These are phyloP conservation scores for Takifugu flavidus DNA, from an alignment of 2,113 vertebrate species.

Conservation along the genomic window DNA sequence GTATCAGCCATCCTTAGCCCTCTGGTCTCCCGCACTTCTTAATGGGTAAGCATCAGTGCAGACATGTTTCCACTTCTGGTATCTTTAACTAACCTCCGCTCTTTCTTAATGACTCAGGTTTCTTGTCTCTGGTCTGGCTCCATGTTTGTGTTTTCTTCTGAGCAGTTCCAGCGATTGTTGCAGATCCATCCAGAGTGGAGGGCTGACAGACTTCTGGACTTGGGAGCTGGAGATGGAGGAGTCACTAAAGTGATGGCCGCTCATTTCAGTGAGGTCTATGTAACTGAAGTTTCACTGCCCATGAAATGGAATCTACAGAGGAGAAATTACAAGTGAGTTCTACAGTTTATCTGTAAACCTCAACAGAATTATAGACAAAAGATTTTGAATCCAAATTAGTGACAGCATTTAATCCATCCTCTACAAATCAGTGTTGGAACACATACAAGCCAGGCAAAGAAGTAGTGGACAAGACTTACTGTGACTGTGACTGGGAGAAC, in stretches of 20 bases:
- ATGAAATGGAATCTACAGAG: conserved; percentile 98
- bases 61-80: fast-evolving
- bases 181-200: conserved; percentile 87
- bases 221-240: conserved; percentile 95
- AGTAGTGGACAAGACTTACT: no score
- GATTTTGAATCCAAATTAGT: no score
- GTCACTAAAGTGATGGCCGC: conserved; percentile 92
- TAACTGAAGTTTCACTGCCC: conserved; percentile 90
- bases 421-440: no score
- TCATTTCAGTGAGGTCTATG: conserved; percentile 91
- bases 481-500: no score
- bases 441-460: no score
- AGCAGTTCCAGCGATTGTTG: conserved; percentile 90
- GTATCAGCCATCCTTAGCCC: conserved; percentile 91
- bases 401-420: no score
- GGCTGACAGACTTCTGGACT: conserved; percentile 86
- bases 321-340: conserved; percentile 86
- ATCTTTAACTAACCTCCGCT: no score
- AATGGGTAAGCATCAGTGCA: conserved; percentile 85
- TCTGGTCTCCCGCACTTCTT: conserved; percentile 95
- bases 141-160: conserved; percentile 95
- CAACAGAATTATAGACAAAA: no score
- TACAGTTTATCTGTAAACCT: no score
- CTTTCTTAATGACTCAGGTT: conserved; percentile 75
- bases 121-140: conserved; percentile 91